A percentile compares a stretch with the other conserved stretches of the same genome.
Evolutionary conservation across 1,140 invertebrate species (phyloP).

Genomic region (Calliphora vicina): DNA sequence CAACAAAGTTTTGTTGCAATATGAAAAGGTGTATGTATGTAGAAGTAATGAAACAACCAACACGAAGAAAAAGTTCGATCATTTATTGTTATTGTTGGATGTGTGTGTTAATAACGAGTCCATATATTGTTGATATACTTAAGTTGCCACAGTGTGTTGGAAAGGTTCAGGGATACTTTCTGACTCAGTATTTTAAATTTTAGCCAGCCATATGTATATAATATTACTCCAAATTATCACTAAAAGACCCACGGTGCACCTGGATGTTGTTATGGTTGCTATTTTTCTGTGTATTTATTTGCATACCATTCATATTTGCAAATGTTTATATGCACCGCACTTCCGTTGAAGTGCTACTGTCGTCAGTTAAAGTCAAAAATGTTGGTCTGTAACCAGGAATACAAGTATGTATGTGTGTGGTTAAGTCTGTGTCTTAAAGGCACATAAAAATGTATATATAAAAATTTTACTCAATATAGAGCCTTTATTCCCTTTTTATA

Average conservation of each 20-base stretch:
- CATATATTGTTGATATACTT: not conserved
- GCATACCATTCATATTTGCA: not conserved
- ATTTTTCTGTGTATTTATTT: not conserved
- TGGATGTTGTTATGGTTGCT: not conserved
- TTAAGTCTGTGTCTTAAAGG: not conserved
- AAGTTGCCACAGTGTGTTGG: not conserved
- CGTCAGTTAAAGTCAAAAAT: constrained; percentile 1
- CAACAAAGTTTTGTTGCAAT: not conserved
- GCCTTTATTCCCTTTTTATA: too few species aligned
- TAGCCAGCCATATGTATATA: too few species aligned
- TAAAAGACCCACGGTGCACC: not conserved
- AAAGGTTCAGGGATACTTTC: too few species aligned
- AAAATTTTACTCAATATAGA: too few species aligned
- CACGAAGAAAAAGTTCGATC: constrained; percentile 1
- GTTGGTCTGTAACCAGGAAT: not conserved
- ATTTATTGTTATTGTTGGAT: not conserved
- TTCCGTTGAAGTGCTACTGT: constrained; percentile 12
- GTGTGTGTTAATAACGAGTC: not conserved
- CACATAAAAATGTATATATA: not conserved
- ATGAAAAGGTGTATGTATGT: not conserved
- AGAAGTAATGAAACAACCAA: not conserved
- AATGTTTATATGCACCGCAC: not conserved
- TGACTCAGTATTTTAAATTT: too few species aligned
- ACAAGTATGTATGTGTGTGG: too few species aligned
- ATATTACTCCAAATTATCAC: too few species aligned